Conservation (phyloP, 2,797 vertebrate genomes). For the Percopsis omiscomaycus region DNA sequence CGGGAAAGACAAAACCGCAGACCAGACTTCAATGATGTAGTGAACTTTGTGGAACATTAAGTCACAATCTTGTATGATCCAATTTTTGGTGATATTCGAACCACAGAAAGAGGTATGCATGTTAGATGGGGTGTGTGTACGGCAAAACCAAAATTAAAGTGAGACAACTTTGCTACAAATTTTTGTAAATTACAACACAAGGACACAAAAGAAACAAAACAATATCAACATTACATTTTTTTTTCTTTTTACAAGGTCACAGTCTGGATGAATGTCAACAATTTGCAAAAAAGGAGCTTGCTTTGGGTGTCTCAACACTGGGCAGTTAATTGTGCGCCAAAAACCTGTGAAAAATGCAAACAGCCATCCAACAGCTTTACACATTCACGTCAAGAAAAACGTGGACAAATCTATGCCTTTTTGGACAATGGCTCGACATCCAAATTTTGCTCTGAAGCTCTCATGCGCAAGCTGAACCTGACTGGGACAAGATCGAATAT, state of each 20-base stretch:
- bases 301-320: conserved; percentile 4
- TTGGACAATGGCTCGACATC: no score
- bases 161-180: neutral
- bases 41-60: conserved; percentile 1
- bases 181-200: neutral
- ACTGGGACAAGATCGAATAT: neutral
- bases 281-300: neutral
- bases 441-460: no score
- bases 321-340: neutral
- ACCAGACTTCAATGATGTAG: neutral
- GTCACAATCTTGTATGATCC: conserved; percentile 1
- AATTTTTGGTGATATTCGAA: conserved; percentile 5
- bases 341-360: neutral
- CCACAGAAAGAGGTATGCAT: neutral
- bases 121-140: neutral
- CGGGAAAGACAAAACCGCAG: neutral
- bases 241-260: neutral
- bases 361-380: conserved; percentile 1
- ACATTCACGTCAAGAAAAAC: neutral
- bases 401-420: neutral
- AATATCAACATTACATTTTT: neutral
- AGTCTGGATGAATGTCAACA: neutral
- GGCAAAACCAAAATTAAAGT: neutral
- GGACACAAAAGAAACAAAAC: neutral
- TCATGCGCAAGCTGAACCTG: neutral